Percentiles rank a stretch among this genome's conserved stretches.
These are phyloP conservation scores for Erythrolamprus reginae DNA, from an alignment of 2,113 vertebrate species.

Conservation along the genomic window DNA sequence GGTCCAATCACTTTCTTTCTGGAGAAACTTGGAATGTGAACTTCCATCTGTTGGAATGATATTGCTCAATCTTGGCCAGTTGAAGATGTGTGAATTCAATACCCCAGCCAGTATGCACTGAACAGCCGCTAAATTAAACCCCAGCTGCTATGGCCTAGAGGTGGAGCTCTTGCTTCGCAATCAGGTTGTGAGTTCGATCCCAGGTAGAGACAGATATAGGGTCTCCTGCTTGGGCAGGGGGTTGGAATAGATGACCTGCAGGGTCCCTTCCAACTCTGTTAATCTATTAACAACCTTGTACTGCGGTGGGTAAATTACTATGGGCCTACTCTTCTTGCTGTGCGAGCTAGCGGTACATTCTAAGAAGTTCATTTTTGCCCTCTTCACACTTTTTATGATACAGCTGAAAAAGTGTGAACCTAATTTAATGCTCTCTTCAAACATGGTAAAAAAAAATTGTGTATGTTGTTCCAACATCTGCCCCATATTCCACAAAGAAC, in stretches of 20 bases:
- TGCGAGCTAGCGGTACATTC: not conserved
- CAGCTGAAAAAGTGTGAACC: not conserved
- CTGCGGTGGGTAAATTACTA: not conserved
- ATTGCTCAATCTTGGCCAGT: not conserved
- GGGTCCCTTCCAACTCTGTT: too few species aligned
- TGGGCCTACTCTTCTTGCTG: not conserved
- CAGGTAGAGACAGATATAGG: too few species aligned
- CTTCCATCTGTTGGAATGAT: not conserved
- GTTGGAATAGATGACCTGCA: too few species aligned
- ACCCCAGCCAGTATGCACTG: not conserved
- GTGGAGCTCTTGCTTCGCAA: too few species aligned
- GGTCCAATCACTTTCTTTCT: not conserved
- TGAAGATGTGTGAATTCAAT: not conserved
- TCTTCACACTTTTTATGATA: not conserved
- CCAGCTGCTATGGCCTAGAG: too few species aligned
- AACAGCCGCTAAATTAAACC: too few species aligned
- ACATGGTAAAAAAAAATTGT: not conserved
- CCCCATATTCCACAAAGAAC: not conserved
- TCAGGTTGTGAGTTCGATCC: too few species aligned
- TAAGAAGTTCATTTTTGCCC: not conserved
- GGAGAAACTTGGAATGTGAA: not conserved
- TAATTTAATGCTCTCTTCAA: not conserved
- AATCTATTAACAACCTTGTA: not conserved
- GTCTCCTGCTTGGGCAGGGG: too few species aligned
- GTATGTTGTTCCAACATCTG: too few species aligned